phyloP scores from a whole-genome alignment of 2,797 vertebrate genomes.

The Xyrichtys novacula region DNA sequence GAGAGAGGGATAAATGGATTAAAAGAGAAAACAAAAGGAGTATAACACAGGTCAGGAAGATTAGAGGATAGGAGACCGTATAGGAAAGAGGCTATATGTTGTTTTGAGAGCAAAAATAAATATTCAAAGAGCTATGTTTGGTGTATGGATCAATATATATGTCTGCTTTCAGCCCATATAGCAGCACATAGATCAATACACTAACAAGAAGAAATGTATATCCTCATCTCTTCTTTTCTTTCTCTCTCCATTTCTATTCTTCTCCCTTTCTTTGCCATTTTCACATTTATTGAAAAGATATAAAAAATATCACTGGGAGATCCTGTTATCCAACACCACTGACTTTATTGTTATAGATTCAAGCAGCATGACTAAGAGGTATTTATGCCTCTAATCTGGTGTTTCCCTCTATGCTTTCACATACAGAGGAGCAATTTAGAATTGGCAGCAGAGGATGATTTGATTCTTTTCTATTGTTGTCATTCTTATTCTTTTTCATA shows the following conservation, averaged over 20 bases:
- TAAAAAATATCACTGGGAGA: constrained; percentile 49
- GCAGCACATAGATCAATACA: constrained; percentile 65
- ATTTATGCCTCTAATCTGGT: constrained; percentile 59
- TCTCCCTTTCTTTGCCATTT: constrained; percentile 45
- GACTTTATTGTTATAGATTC: constrained; percentile 57
- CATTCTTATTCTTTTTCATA: constrained; percentile 17
- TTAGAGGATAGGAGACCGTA: constrained; percentile 39
- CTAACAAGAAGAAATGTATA: constrained; percentile 66
- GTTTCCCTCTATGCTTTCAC: constrained; percentile 33
- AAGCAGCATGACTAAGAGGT: constrained; percentile 51
- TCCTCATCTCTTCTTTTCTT: constrained; percentile 40
- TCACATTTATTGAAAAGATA: constrained; percentile 62
- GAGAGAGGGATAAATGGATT: constrained; percentile 28
- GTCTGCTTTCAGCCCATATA: constrained; percentile 69
- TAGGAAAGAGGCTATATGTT: constrained; percentile 36
- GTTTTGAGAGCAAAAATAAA: constrained; percentile 57
- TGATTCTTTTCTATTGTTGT: constrained; percentile 32
- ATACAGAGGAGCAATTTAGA: constrained; percentile 7
- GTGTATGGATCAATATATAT: constrained; percentile 63
- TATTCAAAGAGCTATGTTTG: constrained; percentile 62
- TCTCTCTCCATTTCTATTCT: constrained; percentile 21
- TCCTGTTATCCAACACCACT: constrained; percentile 45
- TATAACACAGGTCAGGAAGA: constrained; percentile 24
- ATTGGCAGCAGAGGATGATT: constrained; percentile 15
- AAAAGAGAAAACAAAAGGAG: constrained; percentile 18